Evolutionary conservation across 1,140 invertebrate genomes (phyloP).

Genomic region (Triops cancriformis): DNA sequence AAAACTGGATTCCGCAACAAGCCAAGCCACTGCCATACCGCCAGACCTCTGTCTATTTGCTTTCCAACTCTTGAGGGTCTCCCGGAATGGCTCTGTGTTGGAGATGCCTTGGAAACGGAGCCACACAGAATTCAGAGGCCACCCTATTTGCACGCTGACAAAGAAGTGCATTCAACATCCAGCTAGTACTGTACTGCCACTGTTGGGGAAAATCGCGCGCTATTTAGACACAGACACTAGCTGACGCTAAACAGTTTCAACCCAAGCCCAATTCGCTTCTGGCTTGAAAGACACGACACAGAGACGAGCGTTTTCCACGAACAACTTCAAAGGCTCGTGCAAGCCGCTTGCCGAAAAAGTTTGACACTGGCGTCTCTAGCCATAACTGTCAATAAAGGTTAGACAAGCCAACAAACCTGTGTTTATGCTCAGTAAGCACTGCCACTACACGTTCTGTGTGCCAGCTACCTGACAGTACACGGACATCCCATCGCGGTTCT

Average conservation of each 20-base stretch:
- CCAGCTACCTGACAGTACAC: not conserved
- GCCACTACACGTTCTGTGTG: not conserved
- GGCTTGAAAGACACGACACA: not conserved
- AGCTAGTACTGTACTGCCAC: not conserved
- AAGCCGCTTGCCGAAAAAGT: not conserved
- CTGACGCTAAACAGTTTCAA: not conserved
- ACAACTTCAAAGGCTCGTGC: not conserved
- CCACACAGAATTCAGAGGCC: not conserved
- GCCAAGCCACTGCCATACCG: not conserved
- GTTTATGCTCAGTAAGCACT: not conserved
- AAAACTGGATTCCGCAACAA: not conserved
- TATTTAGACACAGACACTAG: conserved; percentile 10
- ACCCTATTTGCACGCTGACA: not conserved
- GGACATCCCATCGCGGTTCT: not conserved
- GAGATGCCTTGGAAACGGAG: not conserved
- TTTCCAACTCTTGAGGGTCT: too few species aligned
- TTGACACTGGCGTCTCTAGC: not conserved
- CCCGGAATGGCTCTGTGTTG: not conserved
- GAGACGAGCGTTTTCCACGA: not conserved
- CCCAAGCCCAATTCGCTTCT: not conserved
- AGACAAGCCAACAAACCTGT: not conserved
- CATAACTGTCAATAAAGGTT: not conserved
- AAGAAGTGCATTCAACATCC: not conserved
- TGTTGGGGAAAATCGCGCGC: not conserved
- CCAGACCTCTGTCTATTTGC: too few species aligned